Evolutionary conservation across 2,113 vertebrate genomes (phyloP).

Genomic region (Turnix velox): DNA sequence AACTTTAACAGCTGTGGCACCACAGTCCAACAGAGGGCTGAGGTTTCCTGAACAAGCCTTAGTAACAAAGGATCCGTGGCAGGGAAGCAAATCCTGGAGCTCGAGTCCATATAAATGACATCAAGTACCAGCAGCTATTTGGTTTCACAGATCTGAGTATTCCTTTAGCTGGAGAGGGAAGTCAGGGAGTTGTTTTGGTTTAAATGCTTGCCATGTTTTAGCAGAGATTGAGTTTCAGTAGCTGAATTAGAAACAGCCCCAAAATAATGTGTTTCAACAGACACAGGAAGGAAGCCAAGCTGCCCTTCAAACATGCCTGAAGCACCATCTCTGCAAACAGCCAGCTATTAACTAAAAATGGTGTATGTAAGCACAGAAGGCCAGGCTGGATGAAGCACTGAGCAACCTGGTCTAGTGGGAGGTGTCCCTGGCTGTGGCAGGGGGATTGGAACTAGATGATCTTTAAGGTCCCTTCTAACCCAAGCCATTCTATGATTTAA

Average conservation of each 20-base stretch:
- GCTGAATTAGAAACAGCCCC: not conserved
- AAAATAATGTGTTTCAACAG: not conserved
- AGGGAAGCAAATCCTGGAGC: not conserved
- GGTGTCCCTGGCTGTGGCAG: no score
- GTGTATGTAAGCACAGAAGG: no score
- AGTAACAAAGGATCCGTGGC: not conserved
- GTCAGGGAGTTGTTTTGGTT: not conserved
- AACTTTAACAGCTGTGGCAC: not conserved
- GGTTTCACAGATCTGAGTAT: not conserved
- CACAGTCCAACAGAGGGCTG: not conserved
- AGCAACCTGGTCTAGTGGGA: no score
- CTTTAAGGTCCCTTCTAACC: no score
- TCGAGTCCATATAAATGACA: not conserved
- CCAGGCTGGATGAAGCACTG: no score
- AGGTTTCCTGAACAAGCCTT: not conserved
- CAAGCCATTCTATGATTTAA: no score
- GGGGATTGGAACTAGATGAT: no score
- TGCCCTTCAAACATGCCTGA: not conserved
- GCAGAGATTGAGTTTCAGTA: not conserved
- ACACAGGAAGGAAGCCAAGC: not conserved
- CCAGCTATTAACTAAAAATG: not conserved
- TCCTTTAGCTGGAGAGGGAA: not conserved
- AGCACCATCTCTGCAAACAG: not conserved
- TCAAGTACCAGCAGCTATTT: not conserved
- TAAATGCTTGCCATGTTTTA: not conserved